These are phyloP conservation scores for Danio aesculapii DNA, from an alignment of 2,797 vertebrate species.

Conservation along the genomic window DNA sequence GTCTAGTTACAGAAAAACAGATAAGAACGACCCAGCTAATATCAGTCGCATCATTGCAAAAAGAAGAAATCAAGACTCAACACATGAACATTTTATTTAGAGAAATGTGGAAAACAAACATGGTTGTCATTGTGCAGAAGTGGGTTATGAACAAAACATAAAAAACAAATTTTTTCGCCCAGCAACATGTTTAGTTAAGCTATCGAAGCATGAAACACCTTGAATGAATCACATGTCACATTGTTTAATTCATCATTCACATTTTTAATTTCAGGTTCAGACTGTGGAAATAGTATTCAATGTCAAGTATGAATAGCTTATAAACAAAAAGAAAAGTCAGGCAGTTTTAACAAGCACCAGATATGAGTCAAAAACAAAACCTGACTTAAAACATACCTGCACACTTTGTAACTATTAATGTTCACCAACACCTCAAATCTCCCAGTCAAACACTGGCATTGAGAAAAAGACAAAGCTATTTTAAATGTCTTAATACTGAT, in stretches of 20 bases:
- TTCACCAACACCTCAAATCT: slow-evolving; percentile 21
- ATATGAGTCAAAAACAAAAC: slow-evolving; percentile 58
- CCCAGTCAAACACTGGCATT: slow-evolving; percentile 1
- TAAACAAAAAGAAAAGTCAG: slow-evolving; percentile 32
- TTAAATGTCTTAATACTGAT: slow-evolving; percentile 33
- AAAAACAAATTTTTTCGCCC: slow-evolving; percentile 25
- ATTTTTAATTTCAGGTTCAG: slow-evolving; percentile 30
- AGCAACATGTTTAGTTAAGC: slow-evolving; percentile 14
- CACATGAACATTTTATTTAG: slow-evolving; percentile 77
- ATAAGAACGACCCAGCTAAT: no score
- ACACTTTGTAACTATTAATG: slow-evolving; percentile 41
- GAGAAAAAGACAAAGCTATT: not conserved
- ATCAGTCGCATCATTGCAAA: not conserved
- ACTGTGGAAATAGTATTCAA: slow-evolving; percentile 34
- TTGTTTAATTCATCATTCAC: slow-evolving; percentile 40
- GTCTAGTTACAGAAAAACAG: no score
- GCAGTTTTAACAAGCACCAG: slow-evolving; percentile 67
- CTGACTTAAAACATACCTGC: slow-evolving; percentile 25
- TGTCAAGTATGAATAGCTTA: slow-evolving; percentile 51
- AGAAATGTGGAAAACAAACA: slow-evolving; percentile 72
- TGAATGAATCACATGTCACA: slow-evolving; percentile 6
- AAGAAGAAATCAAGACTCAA: slow-evolving; percentile 45
- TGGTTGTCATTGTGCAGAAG: slow-evolving; percentile 69
- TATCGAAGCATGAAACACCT: slow-evolving; percentile 16
- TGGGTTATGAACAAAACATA: slow-evolving; percentile 54